Base-by-base conservation (phyloP, 2,888 invertebrate species). In the Amphipyra berbera region DNA sequence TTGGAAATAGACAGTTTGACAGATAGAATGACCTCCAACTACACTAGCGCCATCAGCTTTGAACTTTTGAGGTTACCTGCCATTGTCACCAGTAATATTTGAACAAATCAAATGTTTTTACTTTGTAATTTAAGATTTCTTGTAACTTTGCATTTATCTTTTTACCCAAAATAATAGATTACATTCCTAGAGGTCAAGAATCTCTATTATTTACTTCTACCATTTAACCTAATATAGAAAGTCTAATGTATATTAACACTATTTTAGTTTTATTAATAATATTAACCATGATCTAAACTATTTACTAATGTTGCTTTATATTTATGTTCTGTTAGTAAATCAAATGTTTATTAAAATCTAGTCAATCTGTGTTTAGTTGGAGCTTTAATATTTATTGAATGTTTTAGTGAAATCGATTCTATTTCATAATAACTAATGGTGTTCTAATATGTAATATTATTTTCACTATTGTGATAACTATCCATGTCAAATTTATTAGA, bases 261-360 rank as follows among this genome's bases (percentile, higher is more conserved):
- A 15, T 47, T 53, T 54, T 47, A 47, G 8, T 55, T 73, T 0
- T 52, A 35, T 13, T 45, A 0, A 8, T 50, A 41, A 41, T 13
- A 21, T 1, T 21, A 45, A 8, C 30, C 53, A 53, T 33, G 1
- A 7, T 12, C 21, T 21, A 21, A 21, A 52, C 41, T 68, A 58
- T 68, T 46, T 61, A 68, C 59, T 73, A 37, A 12, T 65, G 56
- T 78, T 73, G 64, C 52, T 73, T 56, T 64, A 38, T 42, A 38
- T 12, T n/a, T 42, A 41, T 12, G 37, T 64, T 68, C 6, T 53
- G 61, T 78, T 61, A 35, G 6, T 52, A 48, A 49, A 46, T 65
- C 9, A 70, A 70, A 78, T 71, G 55, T 81, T 70, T 78, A 73
- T 57, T 61, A 7, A 47, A 54, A 49, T 79, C 80, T 80, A 80